Evolutionary conservation across 2,888 invertebrate genomes (phyloP).

Genomic region (Rhyacophila evoluta): DNA sequence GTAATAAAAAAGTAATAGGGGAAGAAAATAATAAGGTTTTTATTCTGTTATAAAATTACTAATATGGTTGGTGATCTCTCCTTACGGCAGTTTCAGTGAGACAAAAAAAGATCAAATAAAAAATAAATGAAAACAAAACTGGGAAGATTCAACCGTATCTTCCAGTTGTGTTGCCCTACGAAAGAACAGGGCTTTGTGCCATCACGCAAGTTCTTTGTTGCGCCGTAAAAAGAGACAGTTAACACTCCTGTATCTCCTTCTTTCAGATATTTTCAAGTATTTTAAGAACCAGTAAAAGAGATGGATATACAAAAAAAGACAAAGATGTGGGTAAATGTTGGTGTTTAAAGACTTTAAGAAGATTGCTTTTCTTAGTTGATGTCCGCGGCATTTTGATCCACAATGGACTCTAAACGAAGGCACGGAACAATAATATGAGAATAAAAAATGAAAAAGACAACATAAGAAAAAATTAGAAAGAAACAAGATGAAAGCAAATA

Average conservation of each 20-base stretch:
- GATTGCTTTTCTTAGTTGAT: background rate
- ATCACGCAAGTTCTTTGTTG: background rate
- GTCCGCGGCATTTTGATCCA: background rate
- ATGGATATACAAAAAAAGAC: background rate
- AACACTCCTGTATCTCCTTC: background rate
- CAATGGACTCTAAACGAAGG: background rate
- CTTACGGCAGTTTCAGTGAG: background rate
- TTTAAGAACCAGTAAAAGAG: background rate
- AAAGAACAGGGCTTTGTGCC: background rate
- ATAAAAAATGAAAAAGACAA: background rate
- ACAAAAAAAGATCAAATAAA: background rate
- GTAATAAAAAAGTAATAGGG: no score
- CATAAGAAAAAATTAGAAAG: background rate
- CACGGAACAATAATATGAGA: background rate
- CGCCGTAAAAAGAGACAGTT: background rate
- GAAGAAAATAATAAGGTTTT: no score
- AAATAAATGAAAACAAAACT: slow-evolving; percentile 8
- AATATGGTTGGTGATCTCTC: background rate
- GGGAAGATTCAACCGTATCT: no score
- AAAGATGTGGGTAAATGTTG: background rate
- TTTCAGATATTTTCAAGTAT: background rate
- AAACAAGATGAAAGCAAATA: slow-evolving; percentile 1
- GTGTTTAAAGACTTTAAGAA: background rate
- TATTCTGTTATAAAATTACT: no score
- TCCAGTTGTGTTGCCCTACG: slow-evolving; percentile 4